Conservation (phyloP, 2,797 vertebrate species). For the Rhadinocentrus ornatus region DNA sequence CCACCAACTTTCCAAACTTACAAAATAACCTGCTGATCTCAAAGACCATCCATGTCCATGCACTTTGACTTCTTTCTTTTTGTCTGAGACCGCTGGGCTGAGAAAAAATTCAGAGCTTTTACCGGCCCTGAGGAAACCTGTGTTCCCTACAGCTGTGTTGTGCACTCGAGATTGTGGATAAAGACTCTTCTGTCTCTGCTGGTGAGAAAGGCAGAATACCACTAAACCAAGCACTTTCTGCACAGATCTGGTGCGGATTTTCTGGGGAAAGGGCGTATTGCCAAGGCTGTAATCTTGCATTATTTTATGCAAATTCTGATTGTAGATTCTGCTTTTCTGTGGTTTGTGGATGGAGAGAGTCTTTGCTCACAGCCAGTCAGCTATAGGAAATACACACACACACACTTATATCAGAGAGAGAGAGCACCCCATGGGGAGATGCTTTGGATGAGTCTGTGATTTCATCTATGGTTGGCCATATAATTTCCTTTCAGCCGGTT, state of each 20-base stretch:
- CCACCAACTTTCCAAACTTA: slow-evolving; percentile 48
- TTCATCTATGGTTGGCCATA: slow-evolving; percentile 14
- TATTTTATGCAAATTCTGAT: slow-evolving; percentile 47
- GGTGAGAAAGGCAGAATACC: slow-evolving; percentile 50
- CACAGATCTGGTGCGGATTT: slow-evolving; percentile 20
- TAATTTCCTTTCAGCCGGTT: slow-evolving; percentile 51
- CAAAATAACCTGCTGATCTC: slow-evolving; percentile 48
- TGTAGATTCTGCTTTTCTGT: slow-evolving; percentile 58
- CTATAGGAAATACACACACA: slow-evolving; percentile 63
- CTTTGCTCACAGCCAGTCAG: slow-evolving; percentile 63
- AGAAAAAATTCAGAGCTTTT: slow-evolving; percentile 83
- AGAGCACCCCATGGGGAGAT: slow-evolving; percentile 45
- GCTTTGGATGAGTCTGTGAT: slow-evolving; percentile 41
- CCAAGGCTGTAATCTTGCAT: slow-evolving; percentile 22
- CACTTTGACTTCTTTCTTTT: slow-evolving; percentile 76
- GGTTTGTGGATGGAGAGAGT: slow-evolving; percentile 51
- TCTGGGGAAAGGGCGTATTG: neutral
- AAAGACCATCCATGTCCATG: slow-evolving; percentile 63
- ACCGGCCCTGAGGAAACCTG: slow-evolving; percentile 64
- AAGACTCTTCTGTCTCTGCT: slow-evolving; percentile 52
- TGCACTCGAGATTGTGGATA: slow-evolving; percentile 38
- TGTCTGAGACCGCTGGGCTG: slow-evolving; percentile 56
- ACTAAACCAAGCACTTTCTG: slow-evolving; percentile 20
- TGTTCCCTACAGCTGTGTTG: slow-evolving; percentile 72
- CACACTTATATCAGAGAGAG: slow-evolving; percentile 50